These are phyloP conservation scores for Ophthalmolycus amberensis DNA, from an alignment of 2,113 vertebrate species.

Conservation along the genomic window DNA sequence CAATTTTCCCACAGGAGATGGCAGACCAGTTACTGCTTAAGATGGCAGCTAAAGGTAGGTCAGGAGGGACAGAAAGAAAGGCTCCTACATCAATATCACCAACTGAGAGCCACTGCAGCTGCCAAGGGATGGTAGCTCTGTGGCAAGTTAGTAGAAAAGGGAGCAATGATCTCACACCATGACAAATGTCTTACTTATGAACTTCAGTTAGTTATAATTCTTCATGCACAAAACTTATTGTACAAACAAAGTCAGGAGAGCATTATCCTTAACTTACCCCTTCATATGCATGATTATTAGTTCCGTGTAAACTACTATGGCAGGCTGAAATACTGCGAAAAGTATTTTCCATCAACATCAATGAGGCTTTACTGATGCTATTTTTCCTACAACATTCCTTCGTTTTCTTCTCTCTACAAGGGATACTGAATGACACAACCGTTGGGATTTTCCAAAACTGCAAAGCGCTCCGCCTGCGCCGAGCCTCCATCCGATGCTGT, in stretches of 20 bases:
- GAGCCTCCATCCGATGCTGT: slow-evolving; percentile 89
- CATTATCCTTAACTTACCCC: not conserved
- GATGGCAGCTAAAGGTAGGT: slow-evolving; percentile 91
- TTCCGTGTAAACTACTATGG: not conserved
- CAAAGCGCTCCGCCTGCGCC: slow-evolving; percentile 89
- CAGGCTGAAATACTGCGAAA: slow-evolving; percentile 29
- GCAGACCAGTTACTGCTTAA: slow-evolving; percentile 91
- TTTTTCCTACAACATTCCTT: slow-evolving; percentile 41
- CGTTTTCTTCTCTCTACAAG: slow-evolving; percentile 78
- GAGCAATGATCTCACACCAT: not conserved
- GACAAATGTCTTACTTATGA: not conserved
- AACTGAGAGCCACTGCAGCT: not conserved
- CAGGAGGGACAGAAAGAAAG: slow-evolving; percentile 14
- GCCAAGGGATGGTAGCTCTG: not conserved
- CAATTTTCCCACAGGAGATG: slow-evolving; percentile 92
- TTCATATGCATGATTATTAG: slow-evolving; percentile 13
- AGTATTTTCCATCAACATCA: slow-evolving; percentile 33
- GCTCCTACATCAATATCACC: not conserved
- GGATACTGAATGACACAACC: slow-evolving; percentile 91
- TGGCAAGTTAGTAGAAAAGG: not conserved
- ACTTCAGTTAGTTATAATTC: not conserved
- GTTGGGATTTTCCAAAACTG: slow-evolving; percentile 92
- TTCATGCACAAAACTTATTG: not conserved
- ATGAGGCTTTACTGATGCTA: slow-evolving; percentile 33
- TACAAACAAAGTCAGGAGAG: slow-evolving; percentile 2